Evolutionary conservation across 2,797 vertebrate species (phyloP), one percentile per base, ranked within the genome.

Genomic region (Thunnus albacares): DNA sequence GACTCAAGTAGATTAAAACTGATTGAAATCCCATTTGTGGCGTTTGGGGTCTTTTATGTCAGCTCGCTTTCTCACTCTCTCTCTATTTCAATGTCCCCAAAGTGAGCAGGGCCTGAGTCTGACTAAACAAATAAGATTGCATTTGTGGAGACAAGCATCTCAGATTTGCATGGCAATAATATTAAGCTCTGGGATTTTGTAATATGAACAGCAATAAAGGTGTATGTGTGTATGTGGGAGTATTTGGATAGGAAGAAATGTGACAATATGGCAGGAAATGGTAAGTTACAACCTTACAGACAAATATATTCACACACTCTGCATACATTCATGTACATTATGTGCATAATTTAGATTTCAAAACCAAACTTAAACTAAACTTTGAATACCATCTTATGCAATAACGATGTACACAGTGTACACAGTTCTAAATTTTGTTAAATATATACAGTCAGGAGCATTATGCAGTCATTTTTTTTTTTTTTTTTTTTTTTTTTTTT

Each of bases 11-110:
- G 90, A 95, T 93, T 93, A 94, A 93, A 92, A 92, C 84, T 90
- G 89, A 95, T 92, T 95, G 91, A 93, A 95, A 94, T 91, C 90
- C 89, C 84, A 92, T 95, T 93, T 93, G 89, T 89, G 89, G 78
- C 71, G 18, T 90, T 91, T 93, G 86, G 69, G 81, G 77, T 87
- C 77, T 79, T 87, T 76, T 43, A 83, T 82, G 77, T 84, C 69
- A 66, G 63, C 80, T 77, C 45, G 72, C 60, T 60, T 66, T 59
- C 71, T 33, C 69, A 13, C 59, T 33, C 84, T 69, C 30, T 56
- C 66, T 45, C 52, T 47, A 30, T 20, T 35, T 60, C 72, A 18
- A 35, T 81, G 81, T 82, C 76, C 77, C 74, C 63, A 58, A 78
- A 85, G 85, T 81, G 74, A 89, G 67, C 55, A 9, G 28, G 76